Conservation (phyloP, 2,113 vertebrate species). For the Megaleporinus macrocephalus region DNA sequence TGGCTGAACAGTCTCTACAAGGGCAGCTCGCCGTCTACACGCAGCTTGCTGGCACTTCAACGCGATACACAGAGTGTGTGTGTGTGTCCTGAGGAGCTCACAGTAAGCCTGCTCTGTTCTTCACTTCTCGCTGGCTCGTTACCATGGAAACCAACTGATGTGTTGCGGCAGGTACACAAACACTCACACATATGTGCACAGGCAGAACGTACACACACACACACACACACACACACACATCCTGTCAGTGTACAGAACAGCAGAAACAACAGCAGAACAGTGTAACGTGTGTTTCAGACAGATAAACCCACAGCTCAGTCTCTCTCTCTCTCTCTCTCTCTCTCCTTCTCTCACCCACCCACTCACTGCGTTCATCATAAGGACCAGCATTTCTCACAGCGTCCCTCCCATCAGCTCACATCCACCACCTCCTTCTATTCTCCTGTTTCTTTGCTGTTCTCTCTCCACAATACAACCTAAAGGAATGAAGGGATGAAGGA, state of each 20-base stretch:
- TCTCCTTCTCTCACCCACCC: not conserved
- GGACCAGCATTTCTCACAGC: too few relatives aligned
- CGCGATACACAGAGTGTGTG: slow-evolving; percentile 21
- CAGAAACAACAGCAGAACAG: not conserved
- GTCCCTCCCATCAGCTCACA: not conserved
- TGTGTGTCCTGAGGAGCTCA: slow-evolving; percentile 60
- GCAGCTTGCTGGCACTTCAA: slow-evolving; percentile 55
- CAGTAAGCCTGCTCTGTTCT: slow-evolving; percentile 66
- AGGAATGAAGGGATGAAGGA: too few relatives aligned
- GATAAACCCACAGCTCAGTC: not conserved
- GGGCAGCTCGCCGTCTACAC: slow-evolving; percentile 65
- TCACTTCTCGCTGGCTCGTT: slow-evolving; percentile 68
- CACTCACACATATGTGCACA: slow-evolving; percentile 18
- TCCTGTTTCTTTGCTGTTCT: too few relatives aligned
- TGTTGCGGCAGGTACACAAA: slow-evolving; percentile 16
- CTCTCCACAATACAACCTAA: too few relatives aligned
- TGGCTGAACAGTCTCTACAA: slow-evolving; percentile 68
- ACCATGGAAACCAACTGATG: slow-evolving; percentile 72
- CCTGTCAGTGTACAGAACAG: slow-evolving; percentile 5
- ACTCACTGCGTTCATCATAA: not conserved
- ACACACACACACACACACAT: slow-evolving; percentile 16
- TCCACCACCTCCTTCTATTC: too few relatives aligned
- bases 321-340: too few relatives aligned
- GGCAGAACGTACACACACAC: slow-evolving; percentile 11
- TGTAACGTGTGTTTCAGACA: not conserved